Conservation (phyloP, 2,113 vertebrate species). For the Gallinago paraguaiae region DNA sequence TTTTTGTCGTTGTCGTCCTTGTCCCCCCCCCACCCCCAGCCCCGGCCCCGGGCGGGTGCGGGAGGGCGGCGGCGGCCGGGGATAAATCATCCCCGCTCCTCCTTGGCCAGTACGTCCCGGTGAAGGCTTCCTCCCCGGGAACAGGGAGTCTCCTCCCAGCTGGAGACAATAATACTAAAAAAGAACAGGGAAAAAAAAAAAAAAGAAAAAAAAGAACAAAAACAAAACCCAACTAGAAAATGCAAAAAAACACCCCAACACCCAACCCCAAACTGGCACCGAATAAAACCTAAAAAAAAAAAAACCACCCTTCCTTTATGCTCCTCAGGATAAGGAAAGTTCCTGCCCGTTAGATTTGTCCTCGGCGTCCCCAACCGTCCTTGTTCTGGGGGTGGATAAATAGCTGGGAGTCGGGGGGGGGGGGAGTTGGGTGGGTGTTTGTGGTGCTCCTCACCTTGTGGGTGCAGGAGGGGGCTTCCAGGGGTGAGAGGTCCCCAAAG, state of each 20-base stretch:
- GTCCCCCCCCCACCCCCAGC: too few species aligned
- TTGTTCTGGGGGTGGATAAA: slow-evolving; percentile 42
- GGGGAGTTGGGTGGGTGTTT: neutral
- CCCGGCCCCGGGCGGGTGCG: neutral
- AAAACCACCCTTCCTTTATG: neutral
- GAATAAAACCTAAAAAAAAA: neutral
- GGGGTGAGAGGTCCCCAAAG: fast-evolving
- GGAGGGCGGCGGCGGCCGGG: neutral
- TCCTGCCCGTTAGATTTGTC: slow-evolving; percentile 37
- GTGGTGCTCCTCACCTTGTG: neutral
- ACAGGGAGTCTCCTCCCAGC: slow-evolving; percentile 59
- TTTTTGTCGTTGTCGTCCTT: neutral
- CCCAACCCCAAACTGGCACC: fast-evolving
- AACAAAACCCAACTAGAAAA: neutral
- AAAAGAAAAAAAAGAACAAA: neutral
- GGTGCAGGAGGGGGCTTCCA: neutral
- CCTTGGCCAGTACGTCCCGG: neutral
- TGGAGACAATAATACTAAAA: slow-evolving; percentile 59
- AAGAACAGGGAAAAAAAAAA: neutral
- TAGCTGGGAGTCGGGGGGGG: neutral
- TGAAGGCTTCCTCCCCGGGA: slow-evolving; percentile 70
- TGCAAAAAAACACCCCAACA: too few species aligned
- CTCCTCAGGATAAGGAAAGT: slow-evolving; percentile 17
- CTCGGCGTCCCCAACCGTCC: neutral
- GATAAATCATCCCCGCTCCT: neutral